A percentile compares a stretch with the other conserved stretches of the same genome.
Evolutionary conservation across 2,888 invertebrate species (phyloP).

Genomic region (Harpalus rubripes): DNA sequence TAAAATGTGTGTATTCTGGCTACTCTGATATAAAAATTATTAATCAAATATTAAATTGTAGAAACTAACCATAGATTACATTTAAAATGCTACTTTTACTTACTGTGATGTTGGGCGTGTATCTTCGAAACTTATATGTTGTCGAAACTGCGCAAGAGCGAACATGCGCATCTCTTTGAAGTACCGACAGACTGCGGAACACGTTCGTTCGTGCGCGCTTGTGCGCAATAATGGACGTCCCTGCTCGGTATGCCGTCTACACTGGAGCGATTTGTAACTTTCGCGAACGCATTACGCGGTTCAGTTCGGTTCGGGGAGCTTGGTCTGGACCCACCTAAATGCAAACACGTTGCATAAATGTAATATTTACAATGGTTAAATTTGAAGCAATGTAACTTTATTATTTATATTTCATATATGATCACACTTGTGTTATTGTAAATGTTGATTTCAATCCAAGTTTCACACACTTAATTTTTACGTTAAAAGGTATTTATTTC

Average conservation of each 20-base stretch:
- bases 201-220: neutral
- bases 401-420: no score
- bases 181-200: slow-evolving; percentile 11
- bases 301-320: neutral
- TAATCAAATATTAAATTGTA: neutral
- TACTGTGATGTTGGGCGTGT: neutral
- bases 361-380: no score
- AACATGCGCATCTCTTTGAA: slow-evolving; percentile 4
- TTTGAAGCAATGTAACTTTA: no score
- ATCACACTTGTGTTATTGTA: no score
- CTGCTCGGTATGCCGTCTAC: neutral
- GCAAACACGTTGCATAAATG: no score
- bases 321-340: slow-evolving; percentile 12
- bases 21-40: neutral
- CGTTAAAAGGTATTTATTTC: no score
- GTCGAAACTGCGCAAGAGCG: neutral
- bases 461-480: no score
- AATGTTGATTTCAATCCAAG: no score
- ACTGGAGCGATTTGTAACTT: neutral
- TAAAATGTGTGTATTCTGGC: neutral
- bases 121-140: neutral
- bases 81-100: neutral
- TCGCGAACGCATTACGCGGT: slow-evolving; percentile 9
- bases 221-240: neutral
- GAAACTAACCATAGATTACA: neutral